Conservation (phyloP, 2,888 invertebrate genomes). For the Anthophora plumipes region DNA sequence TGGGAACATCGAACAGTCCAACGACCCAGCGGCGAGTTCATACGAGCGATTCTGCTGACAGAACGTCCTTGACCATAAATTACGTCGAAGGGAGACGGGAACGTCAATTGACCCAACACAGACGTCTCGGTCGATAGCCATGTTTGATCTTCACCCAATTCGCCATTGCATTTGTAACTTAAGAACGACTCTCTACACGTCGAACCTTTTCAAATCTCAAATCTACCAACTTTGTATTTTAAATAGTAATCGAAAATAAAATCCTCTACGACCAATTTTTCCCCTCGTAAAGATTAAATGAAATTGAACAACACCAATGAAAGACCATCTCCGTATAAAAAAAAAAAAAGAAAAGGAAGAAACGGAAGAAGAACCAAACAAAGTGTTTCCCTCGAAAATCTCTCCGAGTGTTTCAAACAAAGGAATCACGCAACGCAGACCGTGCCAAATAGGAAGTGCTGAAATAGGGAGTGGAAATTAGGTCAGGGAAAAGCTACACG, state of each 20-base stretch:
- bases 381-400: background rate
- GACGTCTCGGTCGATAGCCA: conserved; percentile 7
- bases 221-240: background rate
- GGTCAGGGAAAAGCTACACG: conserved; percentile 29
- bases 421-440: background rate
- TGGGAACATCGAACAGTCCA: background rate
- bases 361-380: background rate
- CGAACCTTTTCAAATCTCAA: background rate
- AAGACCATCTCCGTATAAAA: too few relatives aligned
- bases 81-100: conserved; percentile 17
- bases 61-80: conserved; percentile 57
- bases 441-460: background rate
- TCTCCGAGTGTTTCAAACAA: background rate
- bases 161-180: background rate
- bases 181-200: background rate
- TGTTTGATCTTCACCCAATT: conserved; percentile 31
- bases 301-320: too few relatives aligned
- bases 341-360: too few relatives aligned
- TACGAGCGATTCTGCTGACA: conserved; percentile 15
- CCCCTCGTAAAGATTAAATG: too few relatives aligned
- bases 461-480: conserved; percentile 24
- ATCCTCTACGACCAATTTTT: too few relatives aligned
- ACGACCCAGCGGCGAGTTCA: conserved; percentile 26
- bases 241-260: too few relatives aligned
- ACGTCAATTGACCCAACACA: conserved; percentile 43